phyloP scores from a whole-genome alignment of 2,888 invertebrate species.

The Sympetrum striolatum region DNA sequence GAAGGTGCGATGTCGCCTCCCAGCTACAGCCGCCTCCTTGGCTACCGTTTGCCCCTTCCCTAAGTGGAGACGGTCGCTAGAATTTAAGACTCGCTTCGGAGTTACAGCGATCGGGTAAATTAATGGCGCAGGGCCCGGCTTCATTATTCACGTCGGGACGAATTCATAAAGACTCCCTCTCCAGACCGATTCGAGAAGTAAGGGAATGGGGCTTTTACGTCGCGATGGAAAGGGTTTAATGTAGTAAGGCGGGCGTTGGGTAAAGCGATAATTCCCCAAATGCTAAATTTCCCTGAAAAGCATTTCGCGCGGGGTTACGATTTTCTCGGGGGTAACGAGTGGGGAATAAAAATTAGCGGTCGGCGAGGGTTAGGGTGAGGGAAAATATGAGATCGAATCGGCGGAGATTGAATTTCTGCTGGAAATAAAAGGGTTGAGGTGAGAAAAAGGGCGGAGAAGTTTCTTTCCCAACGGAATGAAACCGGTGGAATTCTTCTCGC shows the following conservation, averaged over 20 bases:
- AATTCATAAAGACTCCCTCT: not conserved
- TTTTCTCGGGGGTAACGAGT: not conserved
- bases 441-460: not conserved
- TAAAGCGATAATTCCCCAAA: not conserved
- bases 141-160: not conserved
- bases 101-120: not conserved
- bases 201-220: not conserved
- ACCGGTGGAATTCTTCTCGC: not conserved
- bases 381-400: not conserved
- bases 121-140: not conserved
- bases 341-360: not conserved
- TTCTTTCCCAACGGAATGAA: not conserved
- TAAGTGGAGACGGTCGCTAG: not conserved
- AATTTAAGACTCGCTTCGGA: not conserved
- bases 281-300: not conserved
- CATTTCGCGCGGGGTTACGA: not conserved
- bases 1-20: not conserved
- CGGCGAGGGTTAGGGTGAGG: not conserved
- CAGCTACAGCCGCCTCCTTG: not conserved
- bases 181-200: not conserved
- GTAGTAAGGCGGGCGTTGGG: not conserved
- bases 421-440: not conserved
- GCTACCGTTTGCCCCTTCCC: not conserved
- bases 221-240: not conserved
- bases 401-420: not conserved